These are phyloP conservation scores for Atrina japonica DNA, from an alignment of 2,888 invertebrate species.

Conservation along the genomic window DNA sequence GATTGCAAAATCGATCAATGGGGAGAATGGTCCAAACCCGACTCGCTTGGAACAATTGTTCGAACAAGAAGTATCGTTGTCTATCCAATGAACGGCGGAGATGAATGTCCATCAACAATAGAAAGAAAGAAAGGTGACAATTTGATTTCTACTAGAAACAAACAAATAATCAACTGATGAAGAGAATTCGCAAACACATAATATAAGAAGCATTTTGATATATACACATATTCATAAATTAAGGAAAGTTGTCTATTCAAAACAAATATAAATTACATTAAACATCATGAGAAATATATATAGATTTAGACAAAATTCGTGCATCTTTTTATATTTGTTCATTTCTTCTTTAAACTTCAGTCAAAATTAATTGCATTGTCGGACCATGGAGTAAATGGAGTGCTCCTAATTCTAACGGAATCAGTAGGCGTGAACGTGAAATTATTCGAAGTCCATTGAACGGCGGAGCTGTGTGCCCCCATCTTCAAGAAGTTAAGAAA, in stretches of 20 bases:
- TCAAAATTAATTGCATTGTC: constrained; percentile 19
- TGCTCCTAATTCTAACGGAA: constrained; percentile 17
- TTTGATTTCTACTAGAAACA: too few relatives aligned
- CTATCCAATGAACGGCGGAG: constrained; percentile 20
- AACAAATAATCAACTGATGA: too few relatives aligned
- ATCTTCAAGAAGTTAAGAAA: constrained; percentile 13
- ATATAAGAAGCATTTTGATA: too few relatives aligned
- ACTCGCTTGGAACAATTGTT: constrained; percentile 13
- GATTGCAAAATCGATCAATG: constrained; percentile 22
- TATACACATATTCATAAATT: too few relatives aligned
- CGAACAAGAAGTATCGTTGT: constrained; percentile 15
- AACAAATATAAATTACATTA: too few relatives aligned
- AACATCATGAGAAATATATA: too few relatives aligned
- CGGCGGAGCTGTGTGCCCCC: constrained; percentile 14
- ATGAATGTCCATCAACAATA: constrained; percentile 19
- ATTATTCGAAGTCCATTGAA: constrained; percentile 15
- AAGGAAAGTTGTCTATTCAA: too few relatives aligned
- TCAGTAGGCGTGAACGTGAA: constrained; percentile 5
- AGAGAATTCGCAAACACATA: too few relatives aligned
- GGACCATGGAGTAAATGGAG: constrained; percentile 23
- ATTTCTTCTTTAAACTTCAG: constrained; percentile 1
- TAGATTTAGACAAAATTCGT: too few relatives aligned
- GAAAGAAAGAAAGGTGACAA: constrained; percentile 25
- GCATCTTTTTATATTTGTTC: neutral
- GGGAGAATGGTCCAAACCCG: constrained; percentile 8